Evolutionary conservation across 1,140 invertebrate species (phyloP).

Genomic region (Coboldia fuscipes): DNA sequence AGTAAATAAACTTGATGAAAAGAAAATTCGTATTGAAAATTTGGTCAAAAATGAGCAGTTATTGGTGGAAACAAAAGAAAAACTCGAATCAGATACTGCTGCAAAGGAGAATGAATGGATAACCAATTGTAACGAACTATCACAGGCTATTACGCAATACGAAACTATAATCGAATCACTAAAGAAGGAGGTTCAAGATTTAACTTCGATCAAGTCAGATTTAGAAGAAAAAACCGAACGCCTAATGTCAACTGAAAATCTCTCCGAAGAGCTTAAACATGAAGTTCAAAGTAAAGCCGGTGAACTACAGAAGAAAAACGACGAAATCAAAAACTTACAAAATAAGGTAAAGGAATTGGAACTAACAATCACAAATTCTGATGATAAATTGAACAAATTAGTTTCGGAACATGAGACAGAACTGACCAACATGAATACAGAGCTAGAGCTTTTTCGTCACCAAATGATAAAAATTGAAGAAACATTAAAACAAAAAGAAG

Average conservation of each 20-base stretch:
- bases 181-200: not conserved
- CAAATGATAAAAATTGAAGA: too few species aligned
- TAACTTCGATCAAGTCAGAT: not conserved
- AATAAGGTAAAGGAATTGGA: too few species aligned
- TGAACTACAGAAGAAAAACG: constrained; percentile 14
- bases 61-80: constrained; percentile 1
- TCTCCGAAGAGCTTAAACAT: constrained; percentile 12
- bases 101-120: not conserved
- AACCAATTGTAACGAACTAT: too few species aligned
- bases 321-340: constrained; percentile 8
- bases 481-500: too few species aligned
- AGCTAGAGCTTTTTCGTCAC: too few species aligned
- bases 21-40: constrained; percentile 1
- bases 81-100: not conserved
- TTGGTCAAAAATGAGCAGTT: not conserved
- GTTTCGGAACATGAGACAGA: not conserved
- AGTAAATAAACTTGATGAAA: constrained; percentile 3
- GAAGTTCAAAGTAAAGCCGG: constrained; percentile 15
- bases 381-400: constrained; percentile 5
- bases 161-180: not conserved
- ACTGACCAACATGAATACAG: too few species aligned
- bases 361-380: constrained; percentile 11
- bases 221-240: not conserved
- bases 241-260: not conserved
- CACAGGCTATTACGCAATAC: not conserved